A percentile compares a stretch with the other conserved stretches of the same genome.
Evolutionary conservation across 2,888 invertebrate species (phyloP).

Genomic region (Drosophila cognata): DNA sequence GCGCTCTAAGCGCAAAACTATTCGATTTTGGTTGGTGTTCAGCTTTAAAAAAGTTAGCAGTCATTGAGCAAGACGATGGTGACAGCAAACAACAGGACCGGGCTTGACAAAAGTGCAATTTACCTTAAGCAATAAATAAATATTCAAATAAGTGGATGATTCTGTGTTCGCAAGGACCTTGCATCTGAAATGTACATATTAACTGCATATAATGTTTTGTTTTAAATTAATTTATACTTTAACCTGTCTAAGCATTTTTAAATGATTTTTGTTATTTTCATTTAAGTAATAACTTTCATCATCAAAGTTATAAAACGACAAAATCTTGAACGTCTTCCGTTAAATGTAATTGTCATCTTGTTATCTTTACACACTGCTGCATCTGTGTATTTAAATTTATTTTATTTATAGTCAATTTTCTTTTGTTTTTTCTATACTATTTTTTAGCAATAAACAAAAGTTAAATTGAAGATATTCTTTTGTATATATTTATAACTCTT

Average conservation of each 20-base stretch:
- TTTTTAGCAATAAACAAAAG: background rate
- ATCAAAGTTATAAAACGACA: conserved; percentile 27
- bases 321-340: conserved; percentile 50
- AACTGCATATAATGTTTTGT: background rate
- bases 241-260: background rate
- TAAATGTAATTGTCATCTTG: conserved; percentile 19
- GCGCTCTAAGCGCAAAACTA: conserved; percentile 61
- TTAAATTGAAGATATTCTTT: background rate
- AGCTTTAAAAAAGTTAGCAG: conserved; percentile 52
- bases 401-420: background rate
- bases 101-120: conserved; percentile 76
- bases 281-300: background rate
- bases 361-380: background rate
- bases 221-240: background rate
- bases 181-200: conserved; percentile 1
- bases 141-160: background rate
- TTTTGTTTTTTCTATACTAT: background rate
- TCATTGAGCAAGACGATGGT: conserved; percentile 1
- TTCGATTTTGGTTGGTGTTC: conserved; percentile 44
- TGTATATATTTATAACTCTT: background rate
- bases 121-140: conserved; percentile 8
- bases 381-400: background rate
- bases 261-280: background rate
- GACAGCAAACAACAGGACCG: conserved; percentile 52
- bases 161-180: conserved; percentile 4